Conservation (phyloP, 2,797 vertebrate genomes). For the Myotis vivesi region DNA sequence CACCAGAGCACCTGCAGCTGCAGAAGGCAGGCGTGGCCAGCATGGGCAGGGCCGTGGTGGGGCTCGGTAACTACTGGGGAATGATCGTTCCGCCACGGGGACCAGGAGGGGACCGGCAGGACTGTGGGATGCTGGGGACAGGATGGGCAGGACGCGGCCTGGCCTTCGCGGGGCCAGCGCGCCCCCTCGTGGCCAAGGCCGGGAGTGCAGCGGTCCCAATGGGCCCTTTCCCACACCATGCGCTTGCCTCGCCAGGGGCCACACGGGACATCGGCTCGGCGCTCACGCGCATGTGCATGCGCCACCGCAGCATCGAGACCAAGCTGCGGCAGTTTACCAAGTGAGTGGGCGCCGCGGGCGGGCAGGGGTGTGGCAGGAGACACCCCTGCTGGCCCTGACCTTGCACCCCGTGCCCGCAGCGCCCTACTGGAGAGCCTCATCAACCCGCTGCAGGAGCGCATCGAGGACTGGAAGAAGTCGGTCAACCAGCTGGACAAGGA, state of each 20-base stretch:
- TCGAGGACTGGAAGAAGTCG: constrained; percentile 98
- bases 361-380: neutral
- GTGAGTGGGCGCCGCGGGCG: constrained; percentile 81
- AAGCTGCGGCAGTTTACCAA: constrained; percentile 98
- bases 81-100: fast-evolving
- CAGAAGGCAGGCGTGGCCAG: neutral
- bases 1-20: neutral
- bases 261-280: constrained; percentile 96
- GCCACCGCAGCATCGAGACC: constrained; percentile 97
- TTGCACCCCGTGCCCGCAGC: constrained; percentile 78
- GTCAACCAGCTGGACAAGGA: constrained; percentile 97
- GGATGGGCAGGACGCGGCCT: fast-evolving
- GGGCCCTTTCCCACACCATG: neutral
- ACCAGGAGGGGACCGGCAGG: neutral
- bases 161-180: neutral
- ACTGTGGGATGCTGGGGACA: neutral
- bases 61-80: neutral
- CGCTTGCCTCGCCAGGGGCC: constrained; percentile 87
- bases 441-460: constrained; percentile 94
- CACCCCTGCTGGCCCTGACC: neutral
- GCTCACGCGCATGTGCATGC: constrained; percentile 97
- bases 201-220: neutral
- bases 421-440: constrained; percentile 97
- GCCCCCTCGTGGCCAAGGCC: constrained; percentile 44
- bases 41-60: neutral